Evolutionary conservation across 2,888 invertebrate genomes (phyloP), one percentile per base, ranked within the genome.

Genomic region (Exocentrus adspersus): DNA sequence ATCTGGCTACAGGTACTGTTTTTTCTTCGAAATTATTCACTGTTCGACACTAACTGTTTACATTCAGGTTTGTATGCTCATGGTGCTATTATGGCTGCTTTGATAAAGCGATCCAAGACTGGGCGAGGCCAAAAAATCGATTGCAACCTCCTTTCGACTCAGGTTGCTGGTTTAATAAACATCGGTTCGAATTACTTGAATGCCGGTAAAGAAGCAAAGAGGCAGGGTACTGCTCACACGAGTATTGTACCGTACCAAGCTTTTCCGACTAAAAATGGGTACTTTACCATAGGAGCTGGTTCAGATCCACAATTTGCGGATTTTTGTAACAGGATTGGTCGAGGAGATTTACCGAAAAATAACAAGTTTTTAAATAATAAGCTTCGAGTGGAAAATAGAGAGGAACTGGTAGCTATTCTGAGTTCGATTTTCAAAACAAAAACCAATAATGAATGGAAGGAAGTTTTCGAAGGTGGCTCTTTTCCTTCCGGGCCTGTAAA

Each of bases 201-300:
- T 81, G 91, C 90, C 48, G 91, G 90, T 0, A 85, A 77, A 19
- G 93, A 94, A 75, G 92, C 92, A 0, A 84, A 86, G 62, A 86
- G 94, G 53, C 92, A 92, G 89, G 98, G 98, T n/a, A 97, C 97
- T 0, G 93, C 93, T 0, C 98, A 98, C 80, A 92, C 91, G 64
- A 96, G 94, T 78, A 91, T 98, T 64, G 98, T 98, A 0, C 98
- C 98, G 0, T 98, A 98, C 78, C 91, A 97, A 85, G 89, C 93
- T 2, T 98, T 97, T 77, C 86, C 87, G 76, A 94, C 95, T 0
- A 87, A 86, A 77, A 92, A 95, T 79, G 92, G 93, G 0, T 91
- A 91, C 76, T 86, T 97, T 58, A 93, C 97, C 0, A 85, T 97
- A 2, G 97, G 97, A 0, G 88, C 93, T 1, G 97, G 95, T 1